Percentiles rank a stretch among this genome's conserved stretches.
phyloP scores from a whole-genome alignment of 2,113 vertebrate genomes.

The Gambusia holbrooki region DNA sequence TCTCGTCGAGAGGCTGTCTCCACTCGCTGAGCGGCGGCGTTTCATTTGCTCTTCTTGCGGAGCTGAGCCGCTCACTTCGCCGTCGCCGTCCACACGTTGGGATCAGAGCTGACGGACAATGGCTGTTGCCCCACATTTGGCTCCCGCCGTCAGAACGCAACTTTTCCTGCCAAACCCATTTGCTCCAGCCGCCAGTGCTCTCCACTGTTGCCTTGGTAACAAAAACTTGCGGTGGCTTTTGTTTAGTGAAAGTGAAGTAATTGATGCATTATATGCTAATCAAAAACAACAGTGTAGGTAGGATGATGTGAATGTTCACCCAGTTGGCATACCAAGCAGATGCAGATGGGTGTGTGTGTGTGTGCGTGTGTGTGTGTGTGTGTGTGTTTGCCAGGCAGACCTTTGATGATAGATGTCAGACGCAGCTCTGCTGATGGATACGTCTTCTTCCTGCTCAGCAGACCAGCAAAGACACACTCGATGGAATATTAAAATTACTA shows the following conservation, averaged over 20 bases:
- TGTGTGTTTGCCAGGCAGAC: conserved; percentile 54
- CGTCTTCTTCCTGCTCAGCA: conserved; percentile 76
- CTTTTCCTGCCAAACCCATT: conserved; percentile 64
- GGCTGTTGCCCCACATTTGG: conserved; percentile 40
- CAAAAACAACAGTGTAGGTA: conserved; percentile 70
- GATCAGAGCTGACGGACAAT: conserved; percentile 44
- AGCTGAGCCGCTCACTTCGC: conserved; percentile 9
- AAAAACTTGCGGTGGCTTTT: conserved; percentile 63
- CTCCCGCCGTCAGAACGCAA: conserved; percentile 25
- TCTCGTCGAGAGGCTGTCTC: background rate
- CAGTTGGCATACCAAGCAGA: conserved; percentile 77
- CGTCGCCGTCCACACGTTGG: conserved; percentile 34
- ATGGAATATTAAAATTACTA: conserved; percentile 75
- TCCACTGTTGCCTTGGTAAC: conserved; percentile 75
- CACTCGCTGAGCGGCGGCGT: background rate
- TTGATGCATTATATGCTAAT: conserved; percentile 82
- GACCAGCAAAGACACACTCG: conserved; percentile 71
- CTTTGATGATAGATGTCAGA: conserved; percentile 75
- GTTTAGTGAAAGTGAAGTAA: conserved; percentile 73
- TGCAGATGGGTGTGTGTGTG: conserved; percentile 49
- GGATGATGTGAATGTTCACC: conserved; percentile 69
- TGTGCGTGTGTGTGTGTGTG: background rate
- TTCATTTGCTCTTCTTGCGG: conserved; percentile 2
- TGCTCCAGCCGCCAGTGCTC: conserved; percentile 61
- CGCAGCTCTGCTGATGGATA: conserved; percentile 69